Conservation (phyloP, 2,797 vertebrate genomes). For the Momotus momota region DNA sequence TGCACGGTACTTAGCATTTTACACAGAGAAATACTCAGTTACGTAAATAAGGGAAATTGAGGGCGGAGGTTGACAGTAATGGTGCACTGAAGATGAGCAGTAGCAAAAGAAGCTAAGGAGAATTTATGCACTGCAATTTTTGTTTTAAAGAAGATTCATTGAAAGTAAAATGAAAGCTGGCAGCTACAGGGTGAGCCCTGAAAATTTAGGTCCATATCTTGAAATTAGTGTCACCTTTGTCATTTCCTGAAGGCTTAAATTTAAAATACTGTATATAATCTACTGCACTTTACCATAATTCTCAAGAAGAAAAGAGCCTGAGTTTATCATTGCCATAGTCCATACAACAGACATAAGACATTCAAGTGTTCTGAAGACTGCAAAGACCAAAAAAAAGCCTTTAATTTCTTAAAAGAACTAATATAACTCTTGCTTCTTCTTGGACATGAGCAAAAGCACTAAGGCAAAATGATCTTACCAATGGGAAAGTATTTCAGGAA, state of each 20-base stretch:
- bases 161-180: neutral
- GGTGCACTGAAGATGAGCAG: neutral
- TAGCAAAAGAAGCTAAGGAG: neutral
- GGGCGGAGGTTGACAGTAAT: no score
- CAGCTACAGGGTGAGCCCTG: neutral
- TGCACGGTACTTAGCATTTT: neutral
- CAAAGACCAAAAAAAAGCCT: neutral
- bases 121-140: neutral
- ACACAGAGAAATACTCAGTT: neutral
- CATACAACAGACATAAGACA: neutral
- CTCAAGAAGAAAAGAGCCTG: neutral
- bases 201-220: neutral
- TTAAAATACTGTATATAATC: neutral
- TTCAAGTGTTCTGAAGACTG: neutral
- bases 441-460: constrained; percentile 28
- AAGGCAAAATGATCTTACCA: constrained; percentile 26
- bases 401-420: constrained; percentile 23
- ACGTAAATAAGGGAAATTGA: neutral
- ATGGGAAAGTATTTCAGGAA: constrained; percentile 42
- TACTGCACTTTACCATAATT: neutral
- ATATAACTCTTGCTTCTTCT: constrained; percentile 33
- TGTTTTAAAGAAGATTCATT: neutral
- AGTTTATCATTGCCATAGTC: neutral
- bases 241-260: constrained; percentile 18
- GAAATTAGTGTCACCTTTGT: constrained; percentile 15